Evolutionary conservation across 2,113 vertebrate genomes (phyloP).

Genomic region (Gnathonemus echidnorhynchus): DNA sequence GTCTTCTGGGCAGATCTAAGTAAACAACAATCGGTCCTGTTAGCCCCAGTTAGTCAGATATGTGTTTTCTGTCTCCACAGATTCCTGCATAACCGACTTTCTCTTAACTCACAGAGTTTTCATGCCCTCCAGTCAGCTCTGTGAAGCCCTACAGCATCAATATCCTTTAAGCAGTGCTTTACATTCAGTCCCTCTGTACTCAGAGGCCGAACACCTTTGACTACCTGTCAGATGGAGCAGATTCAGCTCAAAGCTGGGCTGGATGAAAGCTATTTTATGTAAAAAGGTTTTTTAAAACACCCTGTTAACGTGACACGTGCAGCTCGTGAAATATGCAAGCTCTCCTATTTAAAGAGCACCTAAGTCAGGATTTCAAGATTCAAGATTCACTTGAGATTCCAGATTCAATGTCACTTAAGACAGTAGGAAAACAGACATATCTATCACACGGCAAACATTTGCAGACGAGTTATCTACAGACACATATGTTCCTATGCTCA

Average conservation of each 20-base stretch:
- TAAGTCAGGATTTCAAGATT: neutral
- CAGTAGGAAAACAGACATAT: neutral
- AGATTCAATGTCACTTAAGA: neutral
- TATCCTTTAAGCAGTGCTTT: slow-evolving; percentile 62
- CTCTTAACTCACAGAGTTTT: slow-evolving; percentile 84
- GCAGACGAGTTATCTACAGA: neutral
- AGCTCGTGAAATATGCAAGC: neutral
- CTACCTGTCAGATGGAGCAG: neutral
- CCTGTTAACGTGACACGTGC: neutral
- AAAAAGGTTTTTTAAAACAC: neutral
- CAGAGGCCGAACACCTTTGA: neutral
- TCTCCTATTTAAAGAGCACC: neutral
- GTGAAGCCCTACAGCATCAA: slow-evolving; percentile 76
- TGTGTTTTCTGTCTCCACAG: slow-evolving; percentile 52
- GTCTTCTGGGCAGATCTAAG: neutral
- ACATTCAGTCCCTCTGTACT: neutral
- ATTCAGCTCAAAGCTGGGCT: neutral
- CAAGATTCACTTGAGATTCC: neutral
- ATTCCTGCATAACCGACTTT: slow-evolving; percentile 78
- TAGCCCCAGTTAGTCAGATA: slow-evolving; percentile 1
- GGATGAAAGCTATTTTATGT: neutral
- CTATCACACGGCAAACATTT: neutral
- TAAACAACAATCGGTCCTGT: neutral
- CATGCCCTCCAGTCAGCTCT: slow-evolving; percentile 83
- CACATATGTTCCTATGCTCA: neutral